These are phyloP conservation scores for Atrichornis clamosus DNA, from an alignment of 2,113 vertebrate genomes.

Conservation along the genomic window DNA sequence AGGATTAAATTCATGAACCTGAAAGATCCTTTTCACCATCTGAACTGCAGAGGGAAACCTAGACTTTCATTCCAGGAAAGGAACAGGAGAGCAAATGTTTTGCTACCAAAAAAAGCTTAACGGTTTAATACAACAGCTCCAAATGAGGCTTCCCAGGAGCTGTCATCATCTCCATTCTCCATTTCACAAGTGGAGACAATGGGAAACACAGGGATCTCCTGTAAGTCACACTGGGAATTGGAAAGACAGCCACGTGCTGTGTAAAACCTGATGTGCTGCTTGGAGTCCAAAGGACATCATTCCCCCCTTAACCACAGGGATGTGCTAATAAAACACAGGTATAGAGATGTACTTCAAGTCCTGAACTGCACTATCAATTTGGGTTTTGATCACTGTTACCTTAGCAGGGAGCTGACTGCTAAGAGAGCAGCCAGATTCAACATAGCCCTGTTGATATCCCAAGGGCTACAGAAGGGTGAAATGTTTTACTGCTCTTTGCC, in stretches of 20 bases:
- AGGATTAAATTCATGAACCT: background rate
- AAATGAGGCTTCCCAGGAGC: background rate
- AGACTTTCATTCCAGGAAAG: background rate
- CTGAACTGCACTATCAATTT: background rate
- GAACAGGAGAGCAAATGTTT: background rate
- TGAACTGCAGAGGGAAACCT: slow-evolving; percentile 31
- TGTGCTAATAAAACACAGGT: background rate
- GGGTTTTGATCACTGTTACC: background rate
- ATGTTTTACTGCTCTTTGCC: background rate
- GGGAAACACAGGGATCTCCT: background rate
- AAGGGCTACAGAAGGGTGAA: background rate
- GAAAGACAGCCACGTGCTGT: background rate
- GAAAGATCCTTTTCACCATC: background rate
- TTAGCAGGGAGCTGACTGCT: background rate
- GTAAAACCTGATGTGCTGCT: background rate
- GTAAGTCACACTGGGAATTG: background rate
- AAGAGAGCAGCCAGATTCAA: background rate
- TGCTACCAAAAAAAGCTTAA: background rate
- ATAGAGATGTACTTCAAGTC: background rate
- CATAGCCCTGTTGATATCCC: background rate
- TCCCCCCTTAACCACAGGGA: background rate
- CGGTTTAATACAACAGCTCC: background rate
- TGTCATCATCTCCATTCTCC: background rate
- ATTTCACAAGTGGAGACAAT: background rate
- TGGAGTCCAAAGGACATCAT: background rate